A percentile compares a stretch with the other conserved stretches of the same genome.
Conservation (phyloP, 2,888 invertebrate genomes). For the Perdita meconis region DNA sequence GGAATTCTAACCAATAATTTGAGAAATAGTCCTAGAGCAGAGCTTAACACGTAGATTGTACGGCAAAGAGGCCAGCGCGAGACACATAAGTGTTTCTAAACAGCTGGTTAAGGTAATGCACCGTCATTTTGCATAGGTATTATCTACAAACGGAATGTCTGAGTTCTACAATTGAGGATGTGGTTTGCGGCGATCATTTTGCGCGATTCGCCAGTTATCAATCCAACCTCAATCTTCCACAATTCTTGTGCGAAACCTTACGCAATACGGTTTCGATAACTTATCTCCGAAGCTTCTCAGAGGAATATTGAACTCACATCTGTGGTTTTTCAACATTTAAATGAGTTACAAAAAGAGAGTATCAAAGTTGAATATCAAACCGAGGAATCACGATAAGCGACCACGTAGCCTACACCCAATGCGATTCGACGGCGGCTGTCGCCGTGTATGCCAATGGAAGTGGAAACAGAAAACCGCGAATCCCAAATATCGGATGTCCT, state of each 20-base stretch:
- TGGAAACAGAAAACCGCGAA: constrained; percentile 19
- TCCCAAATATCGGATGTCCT: constrained; percentile 26
- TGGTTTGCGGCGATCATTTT: background rate
- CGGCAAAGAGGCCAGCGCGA: background rate
- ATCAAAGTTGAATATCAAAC: background rate
- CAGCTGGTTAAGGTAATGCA: constrained; percentile 48
- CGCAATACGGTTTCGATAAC: background rate
- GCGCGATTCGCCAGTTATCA: background rate
- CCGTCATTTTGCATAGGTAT: constrained; percentile 45
- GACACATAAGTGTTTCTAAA: constrained; percentile 44
- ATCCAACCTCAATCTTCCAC: background rate
- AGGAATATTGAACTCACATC: no score
- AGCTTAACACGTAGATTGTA: background rate
- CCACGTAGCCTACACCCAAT: constrained; percentile 5
- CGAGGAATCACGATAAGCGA: constrained; percentile 8
- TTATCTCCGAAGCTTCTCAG: background rate
- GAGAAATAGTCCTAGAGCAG: background rate
- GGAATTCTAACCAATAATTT: background rate
- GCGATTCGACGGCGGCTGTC: constrained; percentile 31
- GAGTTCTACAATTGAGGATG: constrained; percentile 48
- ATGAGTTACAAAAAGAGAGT: background rate
- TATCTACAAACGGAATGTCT: constrained; percentile 21
- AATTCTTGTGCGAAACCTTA: background rate
- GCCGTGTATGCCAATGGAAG: constrained; percentile 1
- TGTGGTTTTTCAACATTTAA: background rate